Evolutionary conservation across 2,888 invertebrate genomes (phyloP), one percentile per base, ranked within the genome.

Genomic region (Theodoxus fluviatilis): DNA sequence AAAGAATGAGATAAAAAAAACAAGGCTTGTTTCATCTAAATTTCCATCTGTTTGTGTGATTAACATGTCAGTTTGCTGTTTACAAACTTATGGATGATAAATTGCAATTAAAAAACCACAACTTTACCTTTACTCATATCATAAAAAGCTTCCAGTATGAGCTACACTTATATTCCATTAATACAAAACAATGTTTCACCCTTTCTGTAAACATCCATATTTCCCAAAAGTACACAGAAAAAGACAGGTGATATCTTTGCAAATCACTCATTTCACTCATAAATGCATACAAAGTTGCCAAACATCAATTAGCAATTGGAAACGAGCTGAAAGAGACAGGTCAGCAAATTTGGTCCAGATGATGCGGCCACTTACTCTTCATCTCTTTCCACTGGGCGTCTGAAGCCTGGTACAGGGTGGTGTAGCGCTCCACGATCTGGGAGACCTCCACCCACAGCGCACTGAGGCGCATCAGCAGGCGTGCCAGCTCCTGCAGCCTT

Each of bases 361-460:
- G n/a, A n/a, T n/a, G 9, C 15, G 12, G 33, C 3, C 25, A 43
- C 68, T 69, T 71, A 83, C 83, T 78, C 79, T 78, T 81, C 63
- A 85, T 81, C 67, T 84, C 81, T 64, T 74, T 80, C 83, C 84
- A 84, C 68, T 82, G 78, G 31, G 74, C 78, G 43, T 82, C 82
- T 0, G 84, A 80, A 2, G 77, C 76, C 6, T 75, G 73, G 71
- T 80, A 85, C 40, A 81, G 77, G 47, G 71, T 75, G 37, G 79
- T 74, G 72, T 83, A 83, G 22, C 79, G 74, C 43, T 84, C 81
- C 22, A 85, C 83, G 57, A 81, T 78, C 68, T 82, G 79, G 66
- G 77, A 75, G 2, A 83, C 78, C 49, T 82, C 82, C 1, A 77
- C 78, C 87, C 87, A 87, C 71, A 84, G 70, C 1, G 80, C 76